A percentile compares a stretch with the other conserved stretches of the same genome.
Evolutionary conservation across 1,140 invertebrate genomes (phyloP).

Genomic region (Psilanteris sp.): DNA sequence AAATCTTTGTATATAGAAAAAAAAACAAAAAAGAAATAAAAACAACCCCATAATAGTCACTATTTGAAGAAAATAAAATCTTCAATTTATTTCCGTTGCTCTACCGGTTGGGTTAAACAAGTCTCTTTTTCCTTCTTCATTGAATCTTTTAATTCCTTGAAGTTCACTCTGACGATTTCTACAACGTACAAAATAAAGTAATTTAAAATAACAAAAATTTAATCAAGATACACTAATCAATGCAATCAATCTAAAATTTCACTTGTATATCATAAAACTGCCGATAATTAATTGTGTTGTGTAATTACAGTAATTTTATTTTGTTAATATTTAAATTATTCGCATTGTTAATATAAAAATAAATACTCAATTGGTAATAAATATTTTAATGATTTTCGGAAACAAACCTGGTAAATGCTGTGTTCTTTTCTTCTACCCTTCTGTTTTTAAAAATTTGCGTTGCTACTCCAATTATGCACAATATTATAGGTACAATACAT

Average conservation of each 20-base stretch:
- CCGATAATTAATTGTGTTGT: too few relatives aligned
- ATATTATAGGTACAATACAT: conserved; percentile 86
- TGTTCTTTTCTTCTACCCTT: conserved; percentile 81
- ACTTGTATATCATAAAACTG: too few relatives aligned
- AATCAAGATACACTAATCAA: not conserved
- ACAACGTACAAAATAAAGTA: conserved; percentile 35
- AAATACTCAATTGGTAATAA: too few relatives aligned
- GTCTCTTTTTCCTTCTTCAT: conserved; percentile 67
- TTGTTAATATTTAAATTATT: too few relatives aligned
- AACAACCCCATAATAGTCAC: conserved; percentile 37
- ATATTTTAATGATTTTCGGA: too few relatives aligned
- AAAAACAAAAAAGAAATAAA: conserved; percentile 40
- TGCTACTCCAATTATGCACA: conserved; percentile 85
- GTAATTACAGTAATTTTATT: too few relatives aligned
- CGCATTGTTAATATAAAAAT: too few relatives aligned
- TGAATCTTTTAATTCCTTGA: conserved; percentile 69
- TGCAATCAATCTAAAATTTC: too few relatives aligned
- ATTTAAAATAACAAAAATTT: conserved; percentile 27
- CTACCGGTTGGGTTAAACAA: conserved; percentile 52
- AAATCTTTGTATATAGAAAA: conserved; percentile 26
- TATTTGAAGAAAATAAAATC: conserved; percentile 36
- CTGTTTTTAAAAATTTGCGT: conserved; percentile 83
- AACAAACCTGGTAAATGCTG: conserved; percentile 70
- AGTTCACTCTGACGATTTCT: conserved; percentile 71
- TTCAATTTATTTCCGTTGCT: conserved; percentile 73